phyloP scores from a whole-genome alignment of 2,797 vertebrate genomes.

The Chrysocyon brachyurus region DNA sequence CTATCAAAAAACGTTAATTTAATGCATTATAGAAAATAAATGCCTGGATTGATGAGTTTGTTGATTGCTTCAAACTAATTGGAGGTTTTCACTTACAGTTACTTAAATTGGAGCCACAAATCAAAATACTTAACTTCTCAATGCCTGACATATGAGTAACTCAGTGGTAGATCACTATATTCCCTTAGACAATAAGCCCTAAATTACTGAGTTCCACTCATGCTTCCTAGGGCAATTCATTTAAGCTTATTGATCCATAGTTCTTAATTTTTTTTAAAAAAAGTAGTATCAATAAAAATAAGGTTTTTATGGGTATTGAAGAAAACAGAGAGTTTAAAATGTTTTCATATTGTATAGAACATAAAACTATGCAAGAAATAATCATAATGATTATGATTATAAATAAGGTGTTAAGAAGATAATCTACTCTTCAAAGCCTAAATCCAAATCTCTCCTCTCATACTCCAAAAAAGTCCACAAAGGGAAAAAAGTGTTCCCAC shows the following conservation, averaged over 20 bases:
- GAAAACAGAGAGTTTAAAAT: not conserved
- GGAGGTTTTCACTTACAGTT: not conserved
- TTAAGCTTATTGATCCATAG: not conserved
- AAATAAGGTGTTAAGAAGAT: not conserved
- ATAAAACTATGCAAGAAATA: not conserved
- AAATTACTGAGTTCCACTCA: not conserved
- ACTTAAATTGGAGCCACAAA: not conserved
- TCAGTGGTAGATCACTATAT: not conserved
- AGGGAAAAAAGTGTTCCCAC: not conserved
- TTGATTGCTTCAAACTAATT: not conserved
- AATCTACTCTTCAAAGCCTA: not conserved
- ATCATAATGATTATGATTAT: not conserved
- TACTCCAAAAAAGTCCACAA: not conserved
- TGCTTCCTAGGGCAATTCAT: not conserved
- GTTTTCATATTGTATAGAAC: not conserved
- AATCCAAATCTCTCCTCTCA: conserved; percentile 4
- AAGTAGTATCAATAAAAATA: not conserved
- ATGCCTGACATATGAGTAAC: not conserved
- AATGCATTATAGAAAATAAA: not conserved
- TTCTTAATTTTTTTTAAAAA: not conserved
- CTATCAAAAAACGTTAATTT: not conserved
- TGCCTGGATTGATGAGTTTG: not conserved
- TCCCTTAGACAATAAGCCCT: not conserved
- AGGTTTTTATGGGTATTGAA: not conserved
- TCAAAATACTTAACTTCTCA: not conserved